phyloP scores from a whole-genome alignment of 2,113 vertebrate species.

The Paramisgurnus dabryanus region DNA sequence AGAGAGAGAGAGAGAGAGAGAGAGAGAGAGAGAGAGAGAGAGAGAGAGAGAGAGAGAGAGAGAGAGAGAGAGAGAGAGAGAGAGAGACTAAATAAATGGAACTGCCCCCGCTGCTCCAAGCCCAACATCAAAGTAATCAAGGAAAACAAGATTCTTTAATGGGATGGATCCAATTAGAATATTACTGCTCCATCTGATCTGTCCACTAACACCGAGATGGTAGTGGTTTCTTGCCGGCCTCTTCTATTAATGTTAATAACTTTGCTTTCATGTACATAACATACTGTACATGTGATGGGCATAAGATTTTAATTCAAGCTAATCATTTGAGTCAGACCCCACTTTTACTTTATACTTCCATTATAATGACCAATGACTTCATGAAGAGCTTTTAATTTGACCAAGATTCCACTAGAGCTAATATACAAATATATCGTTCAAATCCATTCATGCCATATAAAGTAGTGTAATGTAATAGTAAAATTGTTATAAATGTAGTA shows the following conservation, averaged over 20 bases:
- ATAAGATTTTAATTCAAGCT: not conserved
- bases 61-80: constrained; percentile 24
- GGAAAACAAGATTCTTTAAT: constrained; percentile 82
- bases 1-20: constrained; percentile 20
- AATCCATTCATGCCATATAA: too few relatives aligned
- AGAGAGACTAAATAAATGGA: constrained; percentile 71
- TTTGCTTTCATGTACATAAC: not conserved
- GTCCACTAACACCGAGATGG: constrained; percentile 43
- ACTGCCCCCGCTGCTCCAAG: constrained; percentile 76
- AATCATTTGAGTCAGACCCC: constrained; percentile 5
- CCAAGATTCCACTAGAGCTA: not conserved
- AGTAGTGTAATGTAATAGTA: not conserved
- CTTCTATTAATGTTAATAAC: constrained; percentile 36
- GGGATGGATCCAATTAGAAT: constrained; percentile 80
- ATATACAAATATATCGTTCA: not conserved
- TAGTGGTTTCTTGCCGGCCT: constrained; percentile 5
- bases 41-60: constrained; percentile 37
- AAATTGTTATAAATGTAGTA: too few relatives aligned
- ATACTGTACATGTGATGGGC: constrained; percentile 13
- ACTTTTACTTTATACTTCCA: not conserved
- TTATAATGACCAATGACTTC: not conserved
- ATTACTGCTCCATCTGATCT: constrained; percentile 72
- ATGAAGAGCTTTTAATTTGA: constrained; percentile 11
- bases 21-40: constrained; percentile 19
- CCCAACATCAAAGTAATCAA: constrained; percentile 83